Base-by-base conservation (phyloP, 2,888 invertebrate genomes). In the Achlya flavicornis region DNA sequence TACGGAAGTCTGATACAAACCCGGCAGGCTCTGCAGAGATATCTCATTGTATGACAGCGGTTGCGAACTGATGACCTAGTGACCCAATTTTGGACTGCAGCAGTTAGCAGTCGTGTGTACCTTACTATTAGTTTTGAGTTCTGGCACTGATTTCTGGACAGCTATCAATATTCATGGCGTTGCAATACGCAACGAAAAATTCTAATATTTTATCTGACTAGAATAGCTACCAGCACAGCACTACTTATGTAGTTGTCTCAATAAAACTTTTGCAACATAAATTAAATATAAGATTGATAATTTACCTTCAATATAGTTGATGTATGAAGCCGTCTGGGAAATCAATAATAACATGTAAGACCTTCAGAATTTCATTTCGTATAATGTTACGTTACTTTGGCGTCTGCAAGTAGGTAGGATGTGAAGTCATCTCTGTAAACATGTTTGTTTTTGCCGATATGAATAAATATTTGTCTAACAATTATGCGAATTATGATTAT, bases 51-150 rank as follows among this genome's bases (percentile, higher is more conserved):
- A 87, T 89, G 91, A 87, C 89, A 86, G 85, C 81, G 80, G 82
- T 84, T 81, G 80, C 76, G 80, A 83, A 86, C 84, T 86, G 86
- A 87, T 89, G 92, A 87, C 93, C 92, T 78, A 90, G 81, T 93
- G 85, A 91, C 93, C 93, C 77, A 87, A 74, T 86, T 93, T 80
- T 87, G 85, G 85, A 87, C 86, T 92, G 92, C 91, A 89, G 92
- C 90, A 91, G 87, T 84, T 82, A 84, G 80, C 78, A 74, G 83
- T 84, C 79, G 26, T 84, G 82, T 84, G 72, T 86, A 85, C 86
- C 87, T 85, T 85, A 77, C 79, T 87, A 87, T 91, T 91, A 90
- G 90, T 90, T 90, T 86, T 82, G 80, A 83, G 77, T 87, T 89
- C 87, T 91, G 92, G 89, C 90, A 88, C 76, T 86, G 90, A 87